Base-by-base conservation (phyloP, 2,888 invertebrate species). In the Ischnura elegans region DNA sequence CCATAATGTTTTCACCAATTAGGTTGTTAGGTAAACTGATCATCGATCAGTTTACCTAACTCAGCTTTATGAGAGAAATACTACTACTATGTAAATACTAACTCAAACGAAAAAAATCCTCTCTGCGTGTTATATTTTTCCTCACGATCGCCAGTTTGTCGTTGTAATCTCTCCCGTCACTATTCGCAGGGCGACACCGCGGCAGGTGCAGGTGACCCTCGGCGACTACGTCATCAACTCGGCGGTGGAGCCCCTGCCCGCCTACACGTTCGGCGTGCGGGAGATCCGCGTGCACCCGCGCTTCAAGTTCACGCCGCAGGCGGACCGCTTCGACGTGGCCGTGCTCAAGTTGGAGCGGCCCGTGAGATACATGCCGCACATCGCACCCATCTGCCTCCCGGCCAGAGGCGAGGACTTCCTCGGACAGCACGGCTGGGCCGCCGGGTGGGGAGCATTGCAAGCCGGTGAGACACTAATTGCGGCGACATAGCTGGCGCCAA, bases 171-270 rank as follows among this genome's bases (percentile, higher is more conserved):
- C 3, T 47, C 21, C 76, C 29, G 25, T 84, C 90, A 90, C 87
- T 87, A 86, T 94, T 94, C 94, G 93, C 95, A 97, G 98, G 95
- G 98, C 98, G 87, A 98, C 98, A 94, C 98, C 99, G 0, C 97
- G 98, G 93, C 98, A 99, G 96, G 98, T 99, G 16, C 98, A 98
- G 95, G 99, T 99, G 93, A 99, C 99, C 0, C 96, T 98, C 0
- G 98, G 99, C 2, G 99, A 99, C 96, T 99, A 99, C 96, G 98
- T 99, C 95, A 98, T 99, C 95, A 99, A 99, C 96, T 98, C 98
- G 0, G 98, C 99, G 0, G 98, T 98, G 6, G 99, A 99, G 95
- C 98, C 98, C 0, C 96, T 99, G 94, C 98, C 98, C 0, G 98
- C 99, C 0, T 98, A 99, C 95, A 98, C 98, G 0, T 99, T 98